Percentiles rank a stretch among this genome's conserved stretches.
These are phyloP conservation scores for Ctenoplectra terminalis DNA, from an alignment of 1,140 invertebrate species.

Conservation along the genomic window DNA sequence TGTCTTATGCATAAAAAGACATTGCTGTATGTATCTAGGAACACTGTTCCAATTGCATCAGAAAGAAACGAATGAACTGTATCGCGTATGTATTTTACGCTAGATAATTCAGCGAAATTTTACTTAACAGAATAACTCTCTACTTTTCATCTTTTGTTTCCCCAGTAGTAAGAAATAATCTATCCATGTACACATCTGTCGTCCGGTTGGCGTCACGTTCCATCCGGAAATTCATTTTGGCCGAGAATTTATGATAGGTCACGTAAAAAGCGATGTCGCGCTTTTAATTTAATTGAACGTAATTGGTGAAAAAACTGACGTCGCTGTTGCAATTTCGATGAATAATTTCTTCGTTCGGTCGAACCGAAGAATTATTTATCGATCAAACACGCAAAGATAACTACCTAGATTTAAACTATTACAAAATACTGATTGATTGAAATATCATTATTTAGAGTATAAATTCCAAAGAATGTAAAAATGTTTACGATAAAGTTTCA, in stretches of 20 bases:
- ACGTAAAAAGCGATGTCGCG: constrained; percentile 13
- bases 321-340: neutral
- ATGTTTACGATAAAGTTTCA: no score
- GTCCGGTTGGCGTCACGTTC: neutral
- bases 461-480: no score
- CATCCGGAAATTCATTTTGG: constrained; percentile 26
- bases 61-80: no score
- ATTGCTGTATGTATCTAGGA: no score
- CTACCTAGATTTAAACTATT: neutral
- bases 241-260: constrained; percentile 6
- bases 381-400: neutral
- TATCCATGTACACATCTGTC: constrained; percentile 6
- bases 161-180: neutral
- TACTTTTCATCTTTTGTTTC: neutral
- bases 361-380: neutral
- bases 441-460: no score
- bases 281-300: constrained; percentile 37
- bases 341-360: neutral
- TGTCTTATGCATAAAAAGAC: no score
- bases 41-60: no score
- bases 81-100: no score
- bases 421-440: neutral
- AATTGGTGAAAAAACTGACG: constrained; percentile 7
- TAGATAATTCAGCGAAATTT: no score
- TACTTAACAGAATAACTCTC: no score